Conservation (phyloP, 2,888 invertebrate genomes). For the Cosmopolites sordidus region DNA sequence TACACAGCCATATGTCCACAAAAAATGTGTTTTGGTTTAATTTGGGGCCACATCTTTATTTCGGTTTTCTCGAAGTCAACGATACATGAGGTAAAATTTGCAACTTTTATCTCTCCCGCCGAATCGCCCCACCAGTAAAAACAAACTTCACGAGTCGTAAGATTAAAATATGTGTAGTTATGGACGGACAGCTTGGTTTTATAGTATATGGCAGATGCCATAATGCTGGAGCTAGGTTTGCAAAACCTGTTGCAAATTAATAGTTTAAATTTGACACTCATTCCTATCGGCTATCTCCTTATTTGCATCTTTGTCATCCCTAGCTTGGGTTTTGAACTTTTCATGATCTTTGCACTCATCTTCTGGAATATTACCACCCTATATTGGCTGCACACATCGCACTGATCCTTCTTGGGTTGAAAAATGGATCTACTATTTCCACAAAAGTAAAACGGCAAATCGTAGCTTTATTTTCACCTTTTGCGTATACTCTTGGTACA, state of each 20-base stretch:
- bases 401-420: not conserved
- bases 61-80: no score
- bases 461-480: no score
- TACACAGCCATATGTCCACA: slow-evolving; percentile 28
- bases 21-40: no score
- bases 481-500: no score
- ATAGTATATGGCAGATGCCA: slow-evolving; percentile 3
- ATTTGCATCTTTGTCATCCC: not conserved
- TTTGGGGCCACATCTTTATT: no score
- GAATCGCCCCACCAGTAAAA: slow-evolving; percentile 11
- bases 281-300: not conserved
- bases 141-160: slow-evolving; percentile 8
- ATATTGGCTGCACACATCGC: not conserved
- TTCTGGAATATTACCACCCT: not conserved
- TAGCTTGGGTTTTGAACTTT: not conserved
- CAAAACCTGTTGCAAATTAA: not conserved
- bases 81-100: not conserved
- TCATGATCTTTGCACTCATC: not conserved
- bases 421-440: no score
- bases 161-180: slow-evolving; percentile 13
- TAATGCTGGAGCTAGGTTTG: not conserved
- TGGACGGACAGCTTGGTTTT: slow-evolving; percentile 12
- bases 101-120: slow-evolving; percentile 6
- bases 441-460: no score
- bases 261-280: no score